phyloP scores from a whole-genome alignment of 2,888 invertebrate genomes.

The Lycocerus yunnanus region DNA sequence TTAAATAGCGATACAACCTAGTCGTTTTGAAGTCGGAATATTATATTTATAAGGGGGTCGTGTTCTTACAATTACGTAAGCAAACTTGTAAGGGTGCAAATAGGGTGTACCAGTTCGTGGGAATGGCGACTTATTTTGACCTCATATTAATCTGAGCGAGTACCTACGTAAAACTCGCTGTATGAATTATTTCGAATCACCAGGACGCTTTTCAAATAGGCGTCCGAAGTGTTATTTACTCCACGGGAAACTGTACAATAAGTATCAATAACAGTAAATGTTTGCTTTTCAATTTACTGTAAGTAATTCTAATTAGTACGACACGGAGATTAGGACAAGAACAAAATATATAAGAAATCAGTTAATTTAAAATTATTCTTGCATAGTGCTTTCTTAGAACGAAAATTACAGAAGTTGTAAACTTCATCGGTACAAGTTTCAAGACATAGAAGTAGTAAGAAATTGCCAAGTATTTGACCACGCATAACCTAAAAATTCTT shows the following conservation, averaged over 20 bases:
- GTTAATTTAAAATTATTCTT: not conserved
- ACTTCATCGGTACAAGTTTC: not conserved
- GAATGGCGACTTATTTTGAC: constrained; percentile 26
- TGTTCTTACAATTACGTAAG: constrained; percentile 21
- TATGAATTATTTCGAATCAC: constrained; percentile 4
- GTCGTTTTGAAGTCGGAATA: constrained; percentile 27
- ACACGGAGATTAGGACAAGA: too few species aligned
- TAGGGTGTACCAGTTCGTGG: constrained; percentile 26
- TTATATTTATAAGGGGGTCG: constrained; percentile 17
- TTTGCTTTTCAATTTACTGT: constrained; percentile 12
- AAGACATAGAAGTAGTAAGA: not conserved
- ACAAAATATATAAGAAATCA: too few species aligned
- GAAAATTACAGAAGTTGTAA: constrained; percentile 1
- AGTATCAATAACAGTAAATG: constrained; percentile 17
- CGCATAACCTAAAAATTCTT: constrained; percentile 11
- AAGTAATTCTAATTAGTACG: constrained; percentile 8
- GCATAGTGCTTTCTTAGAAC: not conserved
- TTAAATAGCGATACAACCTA: constrained; percentile 19
- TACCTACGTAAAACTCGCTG: constrained; percentile 10
- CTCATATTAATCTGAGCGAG: constrained; percentile 23
- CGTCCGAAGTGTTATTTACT: constrained; percentile 15
- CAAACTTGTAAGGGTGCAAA: constrained; percentile 23
- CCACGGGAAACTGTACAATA: constrained; percentile 6
- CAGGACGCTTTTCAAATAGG: constrained; percentile 5
- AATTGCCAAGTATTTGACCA: constrained; percentile 9